Evolutionary conservation across 2,113 vertebrate species (phyloP).

Genomic region (Acrocephalus arundinaceus): DNA sequence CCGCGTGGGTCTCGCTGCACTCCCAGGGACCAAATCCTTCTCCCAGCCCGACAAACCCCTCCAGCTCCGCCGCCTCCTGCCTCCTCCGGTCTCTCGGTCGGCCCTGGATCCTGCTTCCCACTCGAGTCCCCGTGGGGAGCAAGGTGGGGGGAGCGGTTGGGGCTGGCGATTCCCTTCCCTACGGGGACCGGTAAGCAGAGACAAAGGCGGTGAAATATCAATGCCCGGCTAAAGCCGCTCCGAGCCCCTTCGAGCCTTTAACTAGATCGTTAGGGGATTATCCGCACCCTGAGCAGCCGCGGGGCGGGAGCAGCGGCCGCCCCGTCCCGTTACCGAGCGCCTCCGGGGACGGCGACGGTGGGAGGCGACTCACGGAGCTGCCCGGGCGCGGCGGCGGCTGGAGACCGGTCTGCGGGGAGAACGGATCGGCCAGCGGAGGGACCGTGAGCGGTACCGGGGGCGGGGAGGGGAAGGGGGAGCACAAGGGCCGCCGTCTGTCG

Average conservation of each 20-base stretch:
- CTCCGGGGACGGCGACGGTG: neutral
- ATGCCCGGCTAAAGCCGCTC: constrained; percentile 11
- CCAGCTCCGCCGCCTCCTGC: neutral
- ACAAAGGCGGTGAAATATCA: constrained; percentile 41
- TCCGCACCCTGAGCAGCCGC: neutral
- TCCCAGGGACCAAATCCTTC: neutral
- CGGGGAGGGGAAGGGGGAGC: neutral
- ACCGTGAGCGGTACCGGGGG: neutral
- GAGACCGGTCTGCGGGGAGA: neutral
- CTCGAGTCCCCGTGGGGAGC: neutral
- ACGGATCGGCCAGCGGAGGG: neutral
- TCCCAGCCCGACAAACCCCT: neutral
- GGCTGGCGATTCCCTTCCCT: neutral
- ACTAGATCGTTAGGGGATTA: constrained; percentile 56
- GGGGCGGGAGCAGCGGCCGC: neutral
- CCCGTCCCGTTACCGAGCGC: constrained; percentile 15
- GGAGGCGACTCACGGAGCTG: neutral
- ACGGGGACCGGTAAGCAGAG: neutral
- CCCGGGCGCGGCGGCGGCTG: neutral
- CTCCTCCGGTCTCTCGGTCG: neutral
- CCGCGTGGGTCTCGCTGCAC: neutral
- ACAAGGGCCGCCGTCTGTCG: neutral
- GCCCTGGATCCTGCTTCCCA: neutral
- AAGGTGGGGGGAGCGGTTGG: neutral
- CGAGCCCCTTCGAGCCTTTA: constrained; percentile 37